Evolutionary conservation across 1,140 invertebrate species (phyloP), one percentile per base, ranked within the genome.

Genomic region (Aradophagus sp.): DNA sequence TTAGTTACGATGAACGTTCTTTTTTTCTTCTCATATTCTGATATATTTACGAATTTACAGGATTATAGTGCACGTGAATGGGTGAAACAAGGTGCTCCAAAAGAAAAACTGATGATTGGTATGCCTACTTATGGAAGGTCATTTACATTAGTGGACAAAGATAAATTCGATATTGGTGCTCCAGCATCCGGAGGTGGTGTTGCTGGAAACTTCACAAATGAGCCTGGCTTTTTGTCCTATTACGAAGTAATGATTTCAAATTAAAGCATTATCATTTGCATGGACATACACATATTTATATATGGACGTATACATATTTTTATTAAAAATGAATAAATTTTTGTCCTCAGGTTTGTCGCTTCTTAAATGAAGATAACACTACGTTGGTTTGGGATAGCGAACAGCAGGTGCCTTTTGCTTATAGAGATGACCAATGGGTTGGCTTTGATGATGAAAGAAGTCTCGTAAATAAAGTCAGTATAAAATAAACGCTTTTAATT

Each of bases 361-460:
- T 98, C 88, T 84, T 98, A 5, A 91, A 93, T 35, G 92, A 91
- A 74, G 93, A 95, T 56, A 97, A 97, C 78, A 96, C 96, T 0
- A 97, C 95, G 0, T 87, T 97, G 0, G 95, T 98, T 0, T 98
- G 96, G 95, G 96, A 98, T 77, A 97, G 95, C 70, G 95, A 97
- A 81, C 96, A 97, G 80, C 95, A 96, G 87, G 95, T 96, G 48
- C 97, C 95, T 26, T 67, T 62, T 34, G 53, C 53, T 0, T 63
- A 68, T 6, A 61, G 15, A 38, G 53, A 66, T 13, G 52, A 97
- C 81, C 95, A 98, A 74, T 98, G 96, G 96, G 93, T 97, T 47
- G 96, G 96, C 47, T 98, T 98, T 79, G 96, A 98, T 79, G 96
- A 98, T 77, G 95, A 96, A 75, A 89, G 96, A 67, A 96, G 94